Evolutionary conservation across 1,140 invertebrate species (phyloP), one percentile per base, ranked within the genome.

Genomic region (Anagrus nilaparvatae): DNA sequence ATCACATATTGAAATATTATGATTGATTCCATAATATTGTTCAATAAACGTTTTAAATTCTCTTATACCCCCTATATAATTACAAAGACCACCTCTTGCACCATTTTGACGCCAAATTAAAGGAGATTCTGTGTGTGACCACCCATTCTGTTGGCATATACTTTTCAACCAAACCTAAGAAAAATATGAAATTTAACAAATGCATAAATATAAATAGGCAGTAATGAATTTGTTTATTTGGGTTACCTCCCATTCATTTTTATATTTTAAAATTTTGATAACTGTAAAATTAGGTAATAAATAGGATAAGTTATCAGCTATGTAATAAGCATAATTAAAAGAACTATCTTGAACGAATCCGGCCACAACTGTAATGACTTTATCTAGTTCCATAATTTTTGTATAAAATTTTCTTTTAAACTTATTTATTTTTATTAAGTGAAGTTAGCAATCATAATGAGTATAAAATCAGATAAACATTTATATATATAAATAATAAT

Each of bases 81-180:
- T 27, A 23, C 16, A 8, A 12, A 27, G 25, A 4, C 19, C 29
- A n/a, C 25, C 29, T 24, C 19, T 40, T 32, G 46, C 24, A 29
- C 42, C 50, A 28, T 44, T 48, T 50, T 56, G 36, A 14, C 29
- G 44, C 52, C 50, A 56, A 29, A 56, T 46, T 10, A 54, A 40
- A n/a, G 50, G 50, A 10, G 50, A 50, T 33, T 43, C 43, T 10
- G 5, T 16, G 25, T 56, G 52, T 12, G 17, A 31, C 54, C 52
- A 56, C 13, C 24, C 32, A 17, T 48, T 13, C 8, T 14, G 9
- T 13, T 38, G 17, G 32, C 52, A 54, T 4, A 27, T 49, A 19
- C 49, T 12, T 41, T 47, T 10, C 2, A 55, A 21, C 53, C 53
- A 55, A 8, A 9, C 5, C 53, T 55, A 18, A 12, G 31, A 45